Base-by-base conservation (phyloP, 2,888 invertebrate species). In the Brenthis daphne region DNA sequence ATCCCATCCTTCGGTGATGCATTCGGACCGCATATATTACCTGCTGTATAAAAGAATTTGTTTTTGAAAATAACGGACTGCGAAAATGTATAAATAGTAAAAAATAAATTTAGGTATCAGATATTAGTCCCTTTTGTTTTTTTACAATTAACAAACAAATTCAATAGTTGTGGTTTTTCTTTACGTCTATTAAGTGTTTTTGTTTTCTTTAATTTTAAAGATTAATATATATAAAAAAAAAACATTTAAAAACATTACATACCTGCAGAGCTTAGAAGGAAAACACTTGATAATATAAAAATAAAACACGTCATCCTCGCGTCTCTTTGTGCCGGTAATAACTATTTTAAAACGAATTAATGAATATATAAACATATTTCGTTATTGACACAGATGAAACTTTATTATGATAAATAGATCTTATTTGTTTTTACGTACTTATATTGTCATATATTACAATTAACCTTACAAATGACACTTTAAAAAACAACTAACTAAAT, bases 1-100 rank as follows among this genome's bases (percentile, higher is more conserved):
- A 81, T 78, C 53, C 80, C 81, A 1, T 76, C 56, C 51, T 77
- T 77, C 11, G 76, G 43, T 0, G 76, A 63, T 70, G 82, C 81
- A 14, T 74, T 71, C 1, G 64, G 56, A 8, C 73, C 75, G 55
- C 84, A 84, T 5, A 6, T 24, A 6, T 43, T 50, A 14, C 47
- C 16, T 3, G 60, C 57, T 58, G 13, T 14, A 63, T 11, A 6
- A 14, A 33, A 33, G 0, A 2, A 63, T 16, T 16, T 37, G 8
- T 0, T 51, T 37, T 51, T 33, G 6, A 50, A 29, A 57, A 11
- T n/a, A 33, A 14, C 14, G 6, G 3, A 13, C 2, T 29, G 1
- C 14, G 14, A 1, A 5, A 50, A 6, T 50, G 16, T 53, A 12
- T 20, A 29, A 29, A 4, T 50, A 14, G 5, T 50, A 5, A 2